These are phyloP conservation scores for Oscarella lobularis DNA, from an alignment of 37 sponge, comb jelly and placozoan species.

Conservation along the genomic window DNA sequence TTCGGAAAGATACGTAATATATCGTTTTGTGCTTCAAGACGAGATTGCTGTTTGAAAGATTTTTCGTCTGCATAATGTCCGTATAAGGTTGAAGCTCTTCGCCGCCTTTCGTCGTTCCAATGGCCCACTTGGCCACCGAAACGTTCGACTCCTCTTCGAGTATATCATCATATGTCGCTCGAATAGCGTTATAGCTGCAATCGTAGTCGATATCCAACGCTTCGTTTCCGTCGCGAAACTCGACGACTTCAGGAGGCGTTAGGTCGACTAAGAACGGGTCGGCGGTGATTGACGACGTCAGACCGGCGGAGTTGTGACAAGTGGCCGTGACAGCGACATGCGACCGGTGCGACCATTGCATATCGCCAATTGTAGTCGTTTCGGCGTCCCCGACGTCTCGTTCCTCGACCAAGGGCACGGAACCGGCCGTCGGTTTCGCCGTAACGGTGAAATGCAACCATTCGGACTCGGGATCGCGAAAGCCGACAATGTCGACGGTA, in stretches of 20 bases:
- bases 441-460: not conserved
- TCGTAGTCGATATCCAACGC: not conserved
- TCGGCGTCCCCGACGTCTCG: not conserved
- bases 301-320: not conserved
- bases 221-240: not conserved
- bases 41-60: not conserved
- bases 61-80: not conserved
- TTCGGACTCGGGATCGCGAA: not conserved
- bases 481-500: not conserved
- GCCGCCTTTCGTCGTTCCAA: not conserved
- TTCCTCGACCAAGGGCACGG: not conserved
- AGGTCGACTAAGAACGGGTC: not conserved
- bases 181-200: not conserved
- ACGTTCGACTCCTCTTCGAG: not conserved
- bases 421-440: not conserved
- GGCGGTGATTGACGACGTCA: not conserved
- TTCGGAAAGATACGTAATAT: not conserved
- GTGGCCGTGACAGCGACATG: not conserved
- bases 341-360: not conserved
- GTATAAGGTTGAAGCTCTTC: not conserved
- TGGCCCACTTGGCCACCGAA: not conserved
- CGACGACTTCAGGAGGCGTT: conserved; percentile 1
- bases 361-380: too few relatives aligned
- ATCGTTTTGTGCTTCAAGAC: not conserved
- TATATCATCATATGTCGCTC: not conserved